Percentiles rank a stretch among this genome's conserved stretches.
These are phyloP conservation scores for Oscheius sp. DNA, from an alignment of 2,888 invertebrate species.

Conservation along the genomic window DNA sequence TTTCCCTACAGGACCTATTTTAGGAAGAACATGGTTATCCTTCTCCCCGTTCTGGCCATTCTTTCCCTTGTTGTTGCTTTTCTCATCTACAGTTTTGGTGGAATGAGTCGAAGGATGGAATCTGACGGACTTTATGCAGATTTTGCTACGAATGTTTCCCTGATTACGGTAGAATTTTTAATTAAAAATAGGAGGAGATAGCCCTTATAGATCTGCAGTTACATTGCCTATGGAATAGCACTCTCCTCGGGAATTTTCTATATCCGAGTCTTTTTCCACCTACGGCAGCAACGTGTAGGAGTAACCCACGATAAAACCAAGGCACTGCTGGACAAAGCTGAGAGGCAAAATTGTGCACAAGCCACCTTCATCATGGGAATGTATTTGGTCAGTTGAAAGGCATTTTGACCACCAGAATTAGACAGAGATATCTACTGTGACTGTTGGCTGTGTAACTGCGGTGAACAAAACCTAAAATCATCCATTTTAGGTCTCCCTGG, in stretches of 20 bases:
- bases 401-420: too few relatives aligned
- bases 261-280: slow-evolving; percentile 7
- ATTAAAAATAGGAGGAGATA: not conserved
- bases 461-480: not conserved
- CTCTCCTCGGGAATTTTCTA: slow-evolving; percentile 14
- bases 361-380: slow-evolving; percentile 11
- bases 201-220: slow-evolving; percentile 6
- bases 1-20: not conserved
- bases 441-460: not conserved
- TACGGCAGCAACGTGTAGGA: slow-evolving; percentile 1
- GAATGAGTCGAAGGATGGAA: slow-evolving; percentile 4
- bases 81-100: not conserved
- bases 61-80: not conserved
- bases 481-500: slow-evolving; percentile 7
- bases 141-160: not conserved
- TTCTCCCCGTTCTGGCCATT: not conserved
- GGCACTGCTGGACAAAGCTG: slow-evolving; percentile 24
- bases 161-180: not conserved
- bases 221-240: slow-evolving; percentile 10
- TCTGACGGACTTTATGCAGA: slow-evolving; percentile 3
- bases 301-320: slow-evolving; percentile 20
- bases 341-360: not conserved
- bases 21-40: not conserved
- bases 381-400: slow-evolving; percentile 16
- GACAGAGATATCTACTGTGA: not conserved